phyloP scores from a whole-genome alignment of 1,140 invertebrate species.

The Magallana gigas region DNA sequence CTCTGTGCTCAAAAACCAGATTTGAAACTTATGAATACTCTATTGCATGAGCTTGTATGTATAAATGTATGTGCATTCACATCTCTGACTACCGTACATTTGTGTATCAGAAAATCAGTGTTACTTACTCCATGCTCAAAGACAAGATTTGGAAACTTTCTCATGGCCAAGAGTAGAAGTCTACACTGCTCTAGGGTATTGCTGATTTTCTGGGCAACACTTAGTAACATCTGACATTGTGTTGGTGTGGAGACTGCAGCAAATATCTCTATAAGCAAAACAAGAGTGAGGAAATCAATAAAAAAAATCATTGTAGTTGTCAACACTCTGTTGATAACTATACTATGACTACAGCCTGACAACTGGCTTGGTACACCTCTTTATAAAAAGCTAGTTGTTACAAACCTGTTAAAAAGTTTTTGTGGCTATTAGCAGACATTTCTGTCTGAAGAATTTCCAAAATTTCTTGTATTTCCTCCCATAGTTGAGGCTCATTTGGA shows the following conservation, averaged over 20 bases:
- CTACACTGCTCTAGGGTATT: constrained; percentile 93
- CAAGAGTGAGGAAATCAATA: too few relatives aligned
- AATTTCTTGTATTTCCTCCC: constrained; percentile 89
- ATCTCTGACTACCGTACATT: too few relatives aligned
- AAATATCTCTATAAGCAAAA: constrained; percentile 70
- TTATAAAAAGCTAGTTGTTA: constrained; percentile 2
- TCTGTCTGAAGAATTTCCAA: constrained; percentile 86
- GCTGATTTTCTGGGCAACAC: constrained; percentile 90
- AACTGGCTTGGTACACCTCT: too few relatives aligned
- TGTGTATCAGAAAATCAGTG: background rate
- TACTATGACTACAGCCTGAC: too few relatives aligned
- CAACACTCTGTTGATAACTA: too few relatives aligned
- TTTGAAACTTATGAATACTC: too few relatives aligned
- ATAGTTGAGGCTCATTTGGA: constrained; percentile 84
- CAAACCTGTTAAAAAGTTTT: constrained; percentile 73
- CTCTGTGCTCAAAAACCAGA: too few relatives aligned
- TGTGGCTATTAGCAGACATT: constrained; percentile 78
- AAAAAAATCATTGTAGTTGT: too few relatives aligned
- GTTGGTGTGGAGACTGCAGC: constrained; percentile 71
- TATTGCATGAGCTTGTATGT: too few relatives aligned
- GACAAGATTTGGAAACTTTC: constrained; percentile 90
- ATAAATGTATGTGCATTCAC: too few relatives aligned
- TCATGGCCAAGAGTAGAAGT: constrained; percentile 87
- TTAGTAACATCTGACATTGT: constrained; percentile 82
- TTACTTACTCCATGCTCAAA: constrained; percentile 85